Evolutionary conservation across 2,113 vertebrate genomes (phyloP), one percentile per base, ranked within the genome.

Genomic region (Oxygymnocypris stewartii): DNA sequence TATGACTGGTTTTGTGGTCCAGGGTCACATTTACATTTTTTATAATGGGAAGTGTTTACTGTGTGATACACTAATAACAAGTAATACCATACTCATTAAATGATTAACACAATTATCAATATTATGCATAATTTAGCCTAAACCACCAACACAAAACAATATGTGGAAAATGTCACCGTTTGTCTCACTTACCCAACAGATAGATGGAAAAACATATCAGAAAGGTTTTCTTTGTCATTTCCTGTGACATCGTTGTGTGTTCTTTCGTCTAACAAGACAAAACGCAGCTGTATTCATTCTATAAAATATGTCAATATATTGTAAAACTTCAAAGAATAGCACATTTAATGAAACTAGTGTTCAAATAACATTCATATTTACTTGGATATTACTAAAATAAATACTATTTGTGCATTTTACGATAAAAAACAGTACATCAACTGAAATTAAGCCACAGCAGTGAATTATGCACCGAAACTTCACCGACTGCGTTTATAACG

Each of bases 201-300:
- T 6, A 69, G 35, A 87, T 18, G n/a, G 79, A 83, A 49, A 87
- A 10, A 31, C 16, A 40, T 2, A 54, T 23, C 49, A 57, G 54
- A 57, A 78, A 14, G 18, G 28, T 18, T 42, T 44, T 81, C n/a
- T 79, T 78, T 79, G 40, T 71, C 88, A 87, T 89, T 89, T 89
- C 86, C 78, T 73, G 78, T 69, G 0, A 9, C 25, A 4, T 4
- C 18, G n/a, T 12, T 49, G n/a, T 2, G 25, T 23, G 20, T 57
- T 40, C 3, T 61, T 71, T 81, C 35, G 49, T 37, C 75, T 69
- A 81, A 49, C 6, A 71, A n/a, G 3, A 78, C 2, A 51, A 18
- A 1, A 63, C 57, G 20, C 20, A 59, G 20, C 20, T 59, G 57
- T 59, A 23, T 23, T 59, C 20, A 59, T 3, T 23, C 2, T 23